These are phyloP conservation scores for Mixornis gularis DNA, from an alignment of 2,113 vertebrate genomes.

Conservation along the genomic window DNA sequence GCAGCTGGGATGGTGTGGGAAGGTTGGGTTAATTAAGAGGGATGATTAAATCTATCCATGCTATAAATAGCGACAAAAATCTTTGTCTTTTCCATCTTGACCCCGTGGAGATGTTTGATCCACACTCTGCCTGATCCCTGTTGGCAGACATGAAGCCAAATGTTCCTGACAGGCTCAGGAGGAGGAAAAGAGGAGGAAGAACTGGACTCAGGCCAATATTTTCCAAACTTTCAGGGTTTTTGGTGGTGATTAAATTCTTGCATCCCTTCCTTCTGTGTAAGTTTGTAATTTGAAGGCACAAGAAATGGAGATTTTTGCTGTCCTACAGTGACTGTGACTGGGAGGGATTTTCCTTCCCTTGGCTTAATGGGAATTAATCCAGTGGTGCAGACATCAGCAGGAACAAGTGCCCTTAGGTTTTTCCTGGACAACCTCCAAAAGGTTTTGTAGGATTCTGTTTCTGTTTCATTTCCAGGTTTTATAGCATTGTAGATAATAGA, in stretches of 20 bases:
- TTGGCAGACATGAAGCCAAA: not conserved
- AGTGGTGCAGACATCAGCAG: not conserved
- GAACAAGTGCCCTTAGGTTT: not conserved
- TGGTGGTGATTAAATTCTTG: not conserved
- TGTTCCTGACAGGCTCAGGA: not conserved
- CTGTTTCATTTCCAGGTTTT: conserved; percentile 29
- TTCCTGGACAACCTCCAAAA: conserved; percentile 11
- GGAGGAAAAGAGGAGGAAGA: not conserved
- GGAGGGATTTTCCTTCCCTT: not conserved
- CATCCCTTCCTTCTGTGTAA: not conserved
- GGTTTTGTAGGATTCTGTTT: conserved; percentile 2
- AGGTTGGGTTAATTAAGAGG: not conserved
- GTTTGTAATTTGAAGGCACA: not conserved
- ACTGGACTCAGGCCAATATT: not conserved
- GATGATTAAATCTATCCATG: not conserved
- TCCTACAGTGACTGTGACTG: rapidly evolving
- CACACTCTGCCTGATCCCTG: not conserved
- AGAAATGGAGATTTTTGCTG: not conserved
- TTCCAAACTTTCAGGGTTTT: not conserved
- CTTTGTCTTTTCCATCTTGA: not conserved
- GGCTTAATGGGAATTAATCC: not conserved
- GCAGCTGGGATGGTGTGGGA: not conserved
- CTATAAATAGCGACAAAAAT: not conserved
- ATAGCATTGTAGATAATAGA: not conserved
- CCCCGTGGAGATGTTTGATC: not conserved